phyloP scores from a whole-genome alignment of 2,113 vertebrate species.

The Leucopsar rothschildi region DNA sequence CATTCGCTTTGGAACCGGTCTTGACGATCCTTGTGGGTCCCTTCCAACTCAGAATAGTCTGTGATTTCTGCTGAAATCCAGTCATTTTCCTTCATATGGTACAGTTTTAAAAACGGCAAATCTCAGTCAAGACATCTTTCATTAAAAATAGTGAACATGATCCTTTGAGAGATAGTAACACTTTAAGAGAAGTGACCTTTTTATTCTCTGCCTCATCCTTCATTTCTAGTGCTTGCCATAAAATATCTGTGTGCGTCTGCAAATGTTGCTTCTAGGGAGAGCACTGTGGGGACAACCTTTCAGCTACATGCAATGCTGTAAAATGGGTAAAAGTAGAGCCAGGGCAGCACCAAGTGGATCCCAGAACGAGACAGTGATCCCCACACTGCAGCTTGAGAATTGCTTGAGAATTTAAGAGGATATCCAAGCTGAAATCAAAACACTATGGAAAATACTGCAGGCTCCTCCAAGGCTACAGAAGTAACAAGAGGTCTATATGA shows the following conservation, averaged over 20 bases:
- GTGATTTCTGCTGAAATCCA: neutral
- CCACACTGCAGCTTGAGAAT: neutral
- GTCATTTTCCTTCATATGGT: neutral
- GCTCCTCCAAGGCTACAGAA: neutral
- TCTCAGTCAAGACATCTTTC: neutral
- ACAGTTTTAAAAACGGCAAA: neutral
- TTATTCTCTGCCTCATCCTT: neutral
- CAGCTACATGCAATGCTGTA: accelerated
- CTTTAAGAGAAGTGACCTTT: neutral
- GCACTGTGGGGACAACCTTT: neutral
- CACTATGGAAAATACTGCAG: neutral
- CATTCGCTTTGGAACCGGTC: neutral
- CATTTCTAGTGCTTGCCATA: neutral
- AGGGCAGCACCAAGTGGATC: neutral
- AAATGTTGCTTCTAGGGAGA: neutral
- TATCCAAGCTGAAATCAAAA: neutral
- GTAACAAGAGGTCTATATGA: neutral
- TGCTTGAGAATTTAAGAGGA: neutral
- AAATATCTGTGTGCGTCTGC: neutral
- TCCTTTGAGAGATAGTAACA: neutral
- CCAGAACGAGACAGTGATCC: neutral
- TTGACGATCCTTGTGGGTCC: neutral
- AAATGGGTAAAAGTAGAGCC: neutral
- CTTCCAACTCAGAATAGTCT: neutral
- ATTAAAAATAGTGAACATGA: neutral